Conservation (phyloP, 2,888 invertebrate species). For the Ochlodes sylvanus region DNA sequence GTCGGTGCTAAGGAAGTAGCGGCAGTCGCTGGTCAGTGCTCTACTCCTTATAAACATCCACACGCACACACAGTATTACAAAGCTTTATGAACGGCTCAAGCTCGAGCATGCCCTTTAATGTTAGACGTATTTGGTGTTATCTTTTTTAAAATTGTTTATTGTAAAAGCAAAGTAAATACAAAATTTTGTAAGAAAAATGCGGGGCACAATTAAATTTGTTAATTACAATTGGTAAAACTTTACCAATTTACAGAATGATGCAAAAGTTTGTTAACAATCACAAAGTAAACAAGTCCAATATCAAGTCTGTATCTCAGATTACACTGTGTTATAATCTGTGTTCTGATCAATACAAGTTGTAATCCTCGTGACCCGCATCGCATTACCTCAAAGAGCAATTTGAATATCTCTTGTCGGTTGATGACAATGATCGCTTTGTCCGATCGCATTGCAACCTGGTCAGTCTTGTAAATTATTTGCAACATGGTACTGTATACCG, state of each 20-base stretch:
- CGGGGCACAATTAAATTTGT: no score
- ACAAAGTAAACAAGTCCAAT: neutral
- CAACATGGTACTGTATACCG: neutral
- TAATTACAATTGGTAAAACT: no score
- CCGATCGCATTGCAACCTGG: neutral
- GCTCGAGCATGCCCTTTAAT: neutral
- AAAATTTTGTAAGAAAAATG: no score
- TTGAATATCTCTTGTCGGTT: neutral
- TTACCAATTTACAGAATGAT: no score
- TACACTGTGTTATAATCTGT: no score
- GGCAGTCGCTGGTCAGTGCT: slow-evolving; percentile 79
- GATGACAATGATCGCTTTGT: neutral
- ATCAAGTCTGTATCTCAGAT: neutral
- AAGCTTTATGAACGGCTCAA: slow-evolving; percentile 68
- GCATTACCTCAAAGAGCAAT: slow-evolving; percentile 1
- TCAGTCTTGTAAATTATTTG: slow-evolving; percentile 1
- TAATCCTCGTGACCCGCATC: neutral
- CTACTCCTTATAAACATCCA: slow-evolving; percentile 49
- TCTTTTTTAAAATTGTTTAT: neutral
- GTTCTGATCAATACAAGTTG: neutral
- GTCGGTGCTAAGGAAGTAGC: slow-evolving; percentile 87
- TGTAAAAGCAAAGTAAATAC: neutral
- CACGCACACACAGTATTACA: slow-evolving; percentile 66
- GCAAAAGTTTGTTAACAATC: no score
- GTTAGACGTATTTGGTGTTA: neutral